Conservation (phyloP, 2,113 vertebrate genomes). For the Epinephelus cyanopodus region DNA sequence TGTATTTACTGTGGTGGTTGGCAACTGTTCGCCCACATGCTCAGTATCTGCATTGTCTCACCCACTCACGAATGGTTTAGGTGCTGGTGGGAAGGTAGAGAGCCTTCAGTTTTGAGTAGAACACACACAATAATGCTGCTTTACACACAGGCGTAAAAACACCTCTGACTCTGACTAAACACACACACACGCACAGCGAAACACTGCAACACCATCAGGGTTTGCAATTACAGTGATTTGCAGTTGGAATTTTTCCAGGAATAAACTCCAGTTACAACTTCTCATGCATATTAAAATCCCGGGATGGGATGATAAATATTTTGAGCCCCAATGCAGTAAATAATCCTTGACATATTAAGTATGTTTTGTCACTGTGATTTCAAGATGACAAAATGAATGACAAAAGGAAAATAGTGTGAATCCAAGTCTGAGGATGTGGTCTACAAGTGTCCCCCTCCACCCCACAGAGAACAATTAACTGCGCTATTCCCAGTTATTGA, state of each 20-base stretch:
- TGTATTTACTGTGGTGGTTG: constrained; percentile 43
- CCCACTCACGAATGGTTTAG: constrained; percentile 67
- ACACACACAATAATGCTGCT: constrained; percentile 51
- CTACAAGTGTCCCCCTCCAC: constrained; percentile 54
- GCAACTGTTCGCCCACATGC: constrained; percentile 61
- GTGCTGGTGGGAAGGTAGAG: constrained; percentile 56
- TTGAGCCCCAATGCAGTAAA: neutral
- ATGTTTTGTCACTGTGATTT: neutral
- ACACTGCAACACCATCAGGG: constrained; percentile 23
- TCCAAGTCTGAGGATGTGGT: constrained; percentile 1
- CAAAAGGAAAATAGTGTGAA: neutral
- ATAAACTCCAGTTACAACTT: constrained; percentile 62
- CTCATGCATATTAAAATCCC: constrained; percentile 32
- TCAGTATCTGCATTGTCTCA: constrained; percentile 73
- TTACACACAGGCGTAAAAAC: constrained; percentile 21
- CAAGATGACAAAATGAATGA: constrained; percentile 26
- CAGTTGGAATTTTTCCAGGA: constrained; percentile 23
- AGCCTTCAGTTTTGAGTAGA: constrained; percentile 57
- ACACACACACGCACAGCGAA: constrained; percentile 1
- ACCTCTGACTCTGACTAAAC: constrained; percentile 14
- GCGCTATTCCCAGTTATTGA: constrained; percentile 40
- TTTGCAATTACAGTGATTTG: constrained; percentile 25
- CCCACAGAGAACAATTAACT: constrained; percentile 54
- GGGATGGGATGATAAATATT: neutral
- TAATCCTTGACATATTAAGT: neutral